Percentiles rank a stretch among this genome's conserved stretches.
Conservation (phyloP, 2,113 vertebrate species). For the Haplochromis vanheusdeni region DNA sequence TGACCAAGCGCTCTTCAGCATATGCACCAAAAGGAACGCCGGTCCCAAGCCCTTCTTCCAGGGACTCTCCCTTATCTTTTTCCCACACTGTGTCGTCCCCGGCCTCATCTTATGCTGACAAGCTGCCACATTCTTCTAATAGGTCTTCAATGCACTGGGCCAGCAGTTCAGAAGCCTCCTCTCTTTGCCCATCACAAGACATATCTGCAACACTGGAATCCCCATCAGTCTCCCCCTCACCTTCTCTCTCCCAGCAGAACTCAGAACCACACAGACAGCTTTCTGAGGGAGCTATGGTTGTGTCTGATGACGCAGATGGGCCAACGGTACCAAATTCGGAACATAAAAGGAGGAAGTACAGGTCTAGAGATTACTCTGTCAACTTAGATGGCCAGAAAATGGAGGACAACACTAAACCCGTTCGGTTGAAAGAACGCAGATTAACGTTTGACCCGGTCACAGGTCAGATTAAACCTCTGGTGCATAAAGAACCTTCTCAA, state of each 20-base stretch:
- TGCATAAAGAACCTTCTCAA: slow-evolving; percentile 86
- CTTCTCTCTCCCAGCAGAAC: slow-evolving; percentile 56
- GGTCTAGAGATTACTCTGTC: slow-evolving; percentile 86
- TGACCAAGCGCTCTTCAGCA: slow-evolving; percentile 79
- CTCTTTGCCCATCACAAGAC: slow-evolving; percentile 64
- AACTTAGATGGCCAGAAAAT: slow-evolving; percentile 85
- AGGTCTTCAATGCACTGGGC: slow-evolving; percentile 72
- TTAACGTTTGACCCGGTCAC: slow-evolving; percentile 96
- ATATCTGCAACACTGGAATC: slow-evolving; percentile 67
- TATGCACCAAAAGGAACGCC: slow-evolving; percentile 81
- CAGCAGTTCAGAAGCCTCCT: slow-evolving; percentile 65
- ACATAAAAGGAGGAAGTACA: slow-evolving; percentile 88
- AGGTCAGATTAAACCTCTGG: slow-evolving; percentile 93
- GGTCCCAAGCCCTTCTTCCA: slow-evolving; percentile 76
- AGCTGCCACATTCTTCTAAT: slow-evolving; percentile 68
- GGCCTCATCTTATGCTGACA: slow-evolving; percentile 68
- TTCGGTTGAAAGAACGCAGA: slow-evolving; percentile 96
- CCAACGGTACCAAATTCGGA: slow-evolving; percentile 74
- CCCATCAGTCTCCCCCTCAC: slow-evolving; percentile 54
- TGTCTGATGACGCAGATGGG: slow-evolving; percentile 73
- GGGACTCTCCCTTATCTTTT: slow-evolving; percentile 74
- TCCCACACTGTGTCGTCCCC: slow-evolving; percentile 78
- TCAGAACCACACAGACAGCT: slow-evolving; percentile 64
- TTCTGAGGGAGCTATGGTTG: slow-evolving; percentile 61
- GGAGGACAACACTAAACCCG: slow-evolving; percentile 88